Base-by-base conservation (phyloP, 2,888 invertebrate genomes). In the Hemicrepidius hirtus region DNA sequence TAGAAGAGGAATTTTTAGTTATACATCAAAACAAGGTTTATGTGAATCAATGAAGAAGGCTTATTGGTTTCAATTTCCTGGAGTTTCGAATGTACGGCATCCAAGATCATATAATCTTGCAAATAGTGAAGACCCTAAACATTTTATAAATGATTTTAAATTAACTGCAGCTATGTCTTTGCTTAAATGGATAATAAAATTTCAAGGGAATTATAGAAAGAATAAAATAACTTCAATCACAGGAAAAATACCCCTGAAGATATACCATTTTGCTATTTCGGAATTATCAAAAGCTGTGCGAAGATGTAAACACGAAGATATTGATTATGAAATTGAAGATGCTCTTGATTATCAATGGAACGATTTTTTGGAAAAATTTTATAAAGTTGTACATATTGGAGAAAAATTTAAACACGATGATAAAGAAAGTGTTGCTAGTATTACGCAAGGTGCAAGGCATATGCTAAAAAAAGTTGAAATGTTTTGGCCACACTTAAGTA, bases 111-210 rank as follows among this genome's bases (percentile, higher is more conserved):
- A 93, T 82, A 89, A 90, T 78, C 88, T 92, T 60, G 87, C 86
- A 53, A 89, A 91, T 77, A 83, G 83, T 12, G 88, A 89, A 20
- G 92, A 92, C 77, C 84, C 88, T 49, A 88, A 88, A 65, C 89
- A 88, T 21, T 93, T 93, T 81, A 83, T 90, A 67, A 89, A 90
- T 77, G 96, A 97, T 84, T 97, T 92, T 83, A 91, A 92, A 82
- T 87, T 93, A 64, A 95, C 95, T 1, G 93, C 95, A 2, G 94
- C 95, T 76, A 91, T 93, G 60, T 92, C 92, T 75, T 86, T 96
- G 65, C 84, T 97, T 41, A 92, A 93, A 81, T 93, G 90, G 87
- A 87, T 91, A 59, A 86, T 88, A 0, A 78, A 79, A n/a, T 78
- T 68, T 6, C 60, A 60, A 50, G 76, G 77, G 18, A 28, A 13